Base-by-base conservation (phyloP, 2,797 vertebrate species). In the Gallirallus australis region DNA sequence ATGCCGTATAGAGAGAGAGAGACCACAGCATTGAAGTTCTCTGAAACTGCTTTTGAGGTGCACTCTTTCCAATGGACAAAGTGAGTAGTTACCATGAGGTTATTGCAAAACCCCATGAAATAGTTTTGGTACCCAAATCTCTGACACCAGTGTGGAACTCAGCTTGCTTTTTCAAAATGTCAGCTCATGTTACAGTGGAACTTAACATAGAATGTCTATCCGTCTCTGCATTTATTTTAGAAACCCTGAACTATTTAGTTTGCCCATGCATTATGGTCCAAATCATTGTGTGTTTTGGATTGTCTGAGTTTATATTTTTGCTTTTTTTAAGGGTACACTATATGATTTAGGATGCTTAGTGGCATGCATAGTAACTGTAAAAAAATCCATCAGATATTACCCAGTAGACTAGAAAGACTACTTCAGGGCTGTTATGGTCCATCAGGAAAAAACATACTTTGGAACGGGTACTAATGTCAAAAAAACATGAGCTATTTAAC, bases 361-460 rank as follows among this genome's bases (percentile, higher is more conserved):
- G 93, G 77, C 70, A 94, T 66, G 91, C 83, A 92, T 94, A 53
- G 64, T 93, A 90, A 78, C 39, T 50, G 40, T 70, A 65, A 45
- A 94, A 96, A 89, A 93, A 86, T 87, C 63, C 69, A 80, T 94
- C 61, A 68, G 86, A 70, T 90, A 92, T 95, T 96, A 91, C 88
- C 77, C 93, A 90, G 68, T 89, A 94, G 97, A 77, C 84, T 73
- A 82, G 83, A 86, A 50, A 56, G 93, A 61, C 91, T 97, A 82
- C 82, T 96, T 90, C 76, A 72, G 65, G 64, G 73, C 86, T 96
- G 88, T 82, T 92, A 84, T 79, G 90, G 86, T 93, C 90, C 91
- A 73, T 88, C 94, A 94, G 88, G 92, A 94, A 96, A 96, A 95
- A 90, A 91, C 87, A 85, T 86, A 90, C 35, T 86, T 95, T 90